Evolutionary conservation across 2,888 invertebrate genomes (phyloP).

Genomic region (Ophraella communa): DNA sequence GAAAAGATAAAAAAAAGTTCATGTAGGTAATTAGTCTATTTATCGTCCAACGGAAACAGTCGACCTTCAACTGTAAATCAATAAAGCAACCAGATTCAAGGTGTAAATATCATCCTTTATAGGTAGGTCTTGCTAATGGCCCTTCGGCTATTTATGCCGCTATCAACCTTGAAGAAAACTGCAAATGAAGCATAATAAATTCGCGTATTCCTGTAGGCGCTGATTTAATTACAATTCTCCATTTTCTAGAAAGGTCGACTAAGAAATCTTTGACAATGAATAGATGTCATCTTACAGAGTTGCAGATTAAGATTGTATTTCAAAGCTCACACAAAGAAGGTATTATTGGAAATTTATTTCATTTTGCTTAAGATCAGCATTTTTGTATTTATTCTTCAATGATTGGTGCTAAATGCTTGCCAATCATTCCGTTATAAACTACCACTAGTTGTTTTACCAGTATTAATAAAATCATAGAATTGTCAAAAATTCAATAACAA

Average conservation of each 20-base stretch:
- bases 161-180: constrained; percentile 11
- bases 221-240: background rate
- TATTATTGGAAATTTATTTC: no score
- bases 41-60: background rate
- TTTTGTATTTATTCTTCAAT: no score
- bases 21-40: constrained; percentile 13
- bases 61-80: constrained; percentile 14
- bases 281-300: no score
- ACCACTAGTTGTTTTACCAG: no score
- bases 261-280: background rate
- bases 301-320: no score
- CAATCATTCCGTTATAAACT: no score
- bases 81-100: constrained; percentile 2
- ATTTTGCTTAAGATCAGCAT: no score
- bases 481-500: no score
- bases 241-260: background rate
- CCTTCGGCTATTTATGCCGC: background rate
- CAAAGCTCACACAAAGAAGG: no score
- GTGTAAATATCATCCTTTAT: background rate
- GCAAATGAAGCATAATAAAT: constrained; percentile 2
- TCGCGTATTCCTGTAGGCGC: background rate
- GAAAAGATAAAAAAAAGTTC: constrained; percentile 6
- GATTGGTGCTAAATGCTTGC: no score
- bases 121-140: background rate
- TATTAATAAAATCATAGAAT: no score